Percentiles rank a stretch among this genome's conserved stretches.
Evolutionary conservation across 2,113 vertebrate species (phyloP).

Genomic region (Siniperca knerii): DNA sequence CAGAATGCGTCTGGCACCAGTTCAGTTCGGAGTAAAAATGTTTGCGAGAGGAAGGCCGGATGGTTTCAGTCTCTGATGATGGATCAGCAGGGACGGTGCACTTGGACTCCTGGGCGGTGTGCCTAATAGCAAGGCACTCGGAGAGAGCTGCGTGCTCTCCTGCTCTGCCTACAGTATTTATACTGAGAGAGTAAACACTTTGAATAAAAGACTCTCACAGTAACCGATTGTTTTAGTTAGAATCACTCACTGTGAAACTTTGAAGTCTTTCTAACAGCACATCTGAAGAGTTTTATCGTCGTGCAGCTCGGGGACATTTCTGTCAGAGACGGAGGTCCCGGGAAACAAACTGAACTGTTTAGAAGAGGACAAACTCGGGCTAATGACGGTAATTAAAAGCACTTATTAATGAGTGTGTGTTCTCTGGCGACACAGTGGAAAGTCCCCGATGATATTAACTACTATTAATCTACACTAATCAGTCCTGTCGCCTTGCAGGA

Average conservation of each 20-base stretch:
- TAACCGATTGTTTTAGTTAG: not conserved
- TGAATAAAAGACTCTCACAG: not conserved
- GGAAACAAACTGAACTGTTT: conserved; percentile 67
- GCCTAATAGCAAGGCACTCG: too few species aligned
- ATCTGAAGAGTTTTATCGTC: not conserved
- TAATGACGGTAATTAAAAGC: conserved; percentile 80
- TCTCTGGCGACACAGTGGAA: conserved; percentile 61
- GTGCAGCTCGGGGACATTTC: conserved; percentile 16
- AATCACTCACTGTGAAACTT: not conserved
- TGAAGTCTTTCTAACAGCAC: not conserved
- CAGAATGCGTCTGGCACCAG: too few species aligned
- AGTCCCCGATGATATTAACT: conserved; percentile 73
- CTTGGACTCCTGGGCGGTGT: too few species aligned
- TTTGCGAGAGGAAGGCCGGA: too few species aligned
- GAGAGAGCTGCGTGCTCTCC: too few species aligned
- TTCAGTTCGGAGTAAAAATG: too few species aligned
- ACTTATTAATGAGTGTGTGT: conserved; percentile 74
- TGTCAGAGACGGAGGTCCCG: conserved; percentile 42
- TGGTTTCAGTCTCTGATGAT: too few species aligned
- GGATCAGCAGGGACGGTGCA: too few species aligned
- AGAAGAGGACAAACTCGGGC: conserved; percentile 77
- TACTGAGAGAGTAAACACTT: not conserved
- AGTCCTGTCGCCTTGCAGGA: conserved; percentile 50
- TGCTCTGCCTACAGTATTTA: too few species aligned
- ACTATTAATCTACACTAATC: conserved; percentile 79